phyloP scores from a whole-genome alignment of 1,140 invertebrate species.

The Nixonia krombeini region DNA sequence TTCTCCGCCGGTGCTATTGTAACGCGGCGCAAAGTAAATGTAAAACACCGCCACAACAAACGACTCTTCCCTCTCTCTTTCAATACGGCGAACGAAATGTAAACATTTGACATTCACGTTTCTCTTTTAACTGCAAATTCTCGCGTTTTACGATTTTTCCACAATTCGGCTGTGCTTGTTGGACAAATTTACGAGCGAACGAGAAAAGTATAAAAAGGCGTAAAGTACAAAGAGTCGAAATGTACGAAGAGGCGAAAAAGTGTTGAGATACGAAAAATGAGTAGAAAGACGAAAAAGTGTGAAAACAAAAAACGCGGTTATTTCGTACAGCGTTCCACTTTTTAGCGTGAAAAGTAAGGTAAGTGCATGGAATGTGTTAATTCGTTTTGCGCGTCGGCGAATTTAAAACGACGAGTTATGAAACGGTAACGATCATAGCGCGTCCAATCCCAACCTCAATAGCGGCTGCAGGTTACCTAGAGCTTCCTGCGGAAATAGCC shows the following conservation, averaged over 20 bases:
- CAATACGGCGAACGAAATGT: too few relatives aligned
- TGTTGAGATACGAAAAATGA: too few relatives aligned
- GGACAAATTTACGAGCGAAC: too few relatives aligned
- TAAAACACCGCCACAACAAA: background rate
- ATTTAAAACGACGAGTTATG: slow-evolving; percentile 55
- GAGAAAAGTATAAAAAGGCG: too few relatives aligned
- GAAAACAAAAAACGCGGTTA: background rate
- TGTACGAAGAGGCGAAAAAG: too few relatives aligned
- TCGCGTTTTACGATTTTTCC: too few relatives aligned
- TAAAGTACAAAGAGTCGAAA: too few relatives aligned
- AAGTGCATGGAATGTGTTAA: slow-evolving; percentile 17
- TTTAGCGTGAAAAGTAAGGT: slow-evolving; percentile 6
- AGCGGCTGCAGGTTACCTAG: slow-evolving; percentile 67
- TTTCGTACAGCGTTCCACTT: slow-evolving; percentile 3
- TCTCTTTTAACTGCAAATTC: background rate
- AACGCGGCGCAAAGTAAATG: background rate
- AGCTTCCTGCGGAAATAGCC: slow-evolving; percentile 69
- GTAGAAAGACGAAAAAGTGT: too few relatives aligned
- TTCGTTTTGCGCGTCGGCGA: slow-evolving; percentile 25
- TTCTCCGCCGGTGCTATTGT: background rate
- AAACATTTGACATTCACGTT: slow-evolving; percentile 9
- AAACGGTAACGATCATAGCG: slow-evolving; percentile 58
- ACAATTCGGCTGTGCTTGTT: too few relatives aligned
- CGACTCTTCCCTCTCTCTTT: background rate
- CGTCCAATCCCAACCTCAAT: slow-evolving; percentile 64